phyloP scores from a whole-genome alignment of 2,113 vertebrate genomes.

The Oreotrochilus melanogaster region DNA sequence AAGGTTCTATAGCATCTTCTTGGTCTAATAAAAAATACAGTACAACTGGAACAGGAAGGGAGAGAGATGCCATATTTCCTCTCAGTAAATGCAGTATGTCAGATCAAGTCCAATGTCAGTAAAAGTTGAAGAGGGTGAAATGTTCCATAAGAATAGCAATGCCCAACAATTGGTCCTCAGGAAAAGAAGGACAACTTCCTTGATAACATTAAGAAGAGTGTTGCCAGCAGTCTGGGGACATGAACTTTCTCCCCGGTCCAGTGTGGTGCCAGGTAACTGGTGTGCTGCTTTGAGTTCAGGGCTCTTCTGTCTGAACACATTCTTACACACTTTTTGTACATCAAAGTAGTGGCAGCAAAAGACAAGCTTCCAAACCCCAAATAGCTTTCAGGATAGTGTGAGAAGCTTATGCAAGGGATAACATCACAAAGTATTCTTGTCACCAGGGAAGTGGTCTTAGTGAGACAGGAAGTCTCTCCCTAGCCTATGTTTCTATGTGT shows the following conservation, averaged over 20 bases:
- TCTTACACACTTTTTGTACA: not conserved
- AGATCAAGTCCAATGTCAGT: not conserved
- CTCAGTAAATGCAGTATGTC: not conserved
- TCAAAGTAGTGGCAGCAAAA: not conserved
- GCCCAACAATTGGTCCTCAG: accelerated
- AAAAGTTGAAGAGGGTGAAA: not conserved
- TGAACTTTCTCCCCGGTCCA: not conserved
- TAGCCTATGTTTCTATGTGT: not conserved
- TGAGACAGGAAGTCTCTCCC: not conserved
- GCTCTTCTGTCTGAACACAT: not conserved
- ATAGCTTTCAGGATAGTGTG: not conserved
- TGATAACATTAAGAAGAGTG: not conserved
- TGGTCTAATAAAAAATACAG: not conserved
- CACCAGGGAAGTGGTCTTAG: not conserved
- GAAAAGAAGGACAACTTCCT: not conserved
- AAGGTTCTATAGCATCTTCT: not conserved
- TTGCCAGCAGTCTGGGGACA: not conserved
- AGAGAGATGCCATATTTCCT: not conserved
- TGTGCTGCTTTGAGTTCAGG: not conserved
- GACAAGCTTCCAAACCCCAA: not conserved
- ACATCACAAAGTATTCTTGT: accelerated
- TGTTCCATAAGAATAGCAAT: not conserved
- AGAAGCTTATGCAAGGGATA: not conserved
- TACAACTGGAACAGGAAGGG: not conserved
- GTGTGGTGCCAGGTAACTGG: not conserved